Conservation (phyloP, 2,113 vertebrate species). For the Lophotis ruficrista region DNA sequence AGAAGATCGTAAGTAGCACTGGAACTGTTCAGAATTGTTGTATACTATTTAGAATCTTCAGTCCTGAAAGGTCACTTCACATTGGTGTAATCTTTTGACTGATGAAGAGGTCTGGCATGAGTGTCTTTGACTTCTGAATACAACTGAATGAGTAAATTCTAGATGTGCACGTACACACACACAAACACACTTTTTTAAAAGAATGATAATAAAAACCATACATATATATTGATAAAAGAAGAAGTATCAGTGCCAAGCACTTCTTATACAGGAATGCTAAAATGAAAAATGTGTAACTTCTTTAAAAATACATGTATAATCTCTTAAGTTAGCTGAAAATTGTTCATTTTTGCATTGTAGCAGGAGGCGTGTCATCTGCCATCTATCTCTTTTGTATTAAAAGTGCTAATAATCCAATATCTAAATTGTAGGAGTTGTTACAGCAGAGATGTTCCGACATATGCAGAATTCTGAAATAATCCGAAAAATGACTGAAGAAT, state of each 20-base stretch:
- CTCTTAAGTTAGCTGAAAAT: not conserved
- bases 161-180: not conserved
- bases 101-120: not conserved
- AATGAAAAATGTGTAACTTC: not conserved
- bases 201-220: accelerated
- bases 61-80: not conserved
- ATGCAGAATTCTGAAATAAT: conserved; percentile 99
- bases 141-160: not conserved
- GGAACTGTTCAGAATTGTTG: not conserved
- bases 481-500: conserved; percentile 99
- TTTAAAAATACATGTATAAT: not conserved
- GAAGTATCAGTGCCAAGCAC: not conserved
- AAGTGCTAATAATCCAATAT: conserved; percentile 46
- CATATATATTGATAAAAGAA: too few relatives aligned
- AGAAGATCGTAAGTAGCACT: not conserved
- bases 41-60: not conserved
- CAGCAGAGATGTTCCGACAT: conserved; percentile 97
- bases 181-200: not conserved
- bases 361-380: not conserved
- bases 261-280: not conserved
- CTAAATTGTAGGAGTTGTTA: conserved; percentile 89
- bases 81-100: not conserved
- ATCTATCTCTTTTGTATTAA: not conserved
- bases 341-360: not conserved
- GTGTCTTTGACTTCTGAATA: not conserved